These are phyloP conservation scores for Setipinna tenuifilis DNA, from an alignment of 2,797 vertebrate species.

Conservation along the genomic window DNA sequence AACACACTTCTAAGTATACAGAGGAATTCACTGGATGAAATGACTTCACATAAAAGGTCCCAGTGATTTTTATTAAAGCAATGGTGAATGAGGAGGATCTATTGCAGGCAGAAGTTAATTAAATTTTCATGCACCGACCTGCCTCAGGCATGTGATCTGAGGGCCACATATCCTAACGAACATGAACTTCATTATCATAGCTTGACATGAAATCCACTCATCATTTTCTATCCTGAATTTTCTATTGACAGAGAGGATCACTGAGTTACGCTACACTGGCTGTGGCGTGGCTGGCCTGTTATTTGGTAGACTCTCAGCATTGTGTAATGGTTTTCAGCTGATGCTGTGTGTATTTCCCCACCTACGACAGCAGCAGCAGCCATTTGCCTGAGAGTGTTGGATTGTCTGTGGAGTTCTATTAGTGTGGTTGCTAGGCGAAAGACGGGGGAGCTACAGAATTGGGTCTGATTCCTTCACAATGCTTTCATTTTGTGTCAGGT, in stretches of 20 bases:
- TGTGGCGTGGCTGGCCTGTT: neutral
- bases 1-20: neutral
- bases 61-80: neutral
- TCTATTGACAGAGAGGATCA: neutral
- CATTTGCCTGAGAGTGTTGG: neutral
- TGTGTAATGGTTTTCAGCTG: neutral
- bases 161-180: neutral
- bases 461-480: neutral
- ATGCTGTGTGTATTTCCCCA: neutral
- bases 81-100: neutral
- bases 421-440: neutral
- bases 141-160: slow-evolving; percentile 6
- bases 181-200: slow-evolving; percentile 7
- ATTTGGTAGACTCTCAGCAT: too few species aligned
- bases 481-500: slow-evolving; percentile 18
- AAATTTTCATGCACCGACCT: neutral
- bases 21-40: neutral
- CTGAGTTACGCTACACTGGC: neutral
- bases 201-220: slow-evolving; percentile 12
- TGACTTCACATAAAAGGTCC: neutral
- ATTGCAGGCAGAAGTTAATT: neutral
- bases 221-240: neutral
- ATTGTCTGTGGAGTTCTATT: neutral
- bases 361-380: neutral
- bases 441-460: neutral